Evolutionary conservation across 2,888 invertebrate species (phyloP).

Genomic region (Andrena trimmerana): DNA sequence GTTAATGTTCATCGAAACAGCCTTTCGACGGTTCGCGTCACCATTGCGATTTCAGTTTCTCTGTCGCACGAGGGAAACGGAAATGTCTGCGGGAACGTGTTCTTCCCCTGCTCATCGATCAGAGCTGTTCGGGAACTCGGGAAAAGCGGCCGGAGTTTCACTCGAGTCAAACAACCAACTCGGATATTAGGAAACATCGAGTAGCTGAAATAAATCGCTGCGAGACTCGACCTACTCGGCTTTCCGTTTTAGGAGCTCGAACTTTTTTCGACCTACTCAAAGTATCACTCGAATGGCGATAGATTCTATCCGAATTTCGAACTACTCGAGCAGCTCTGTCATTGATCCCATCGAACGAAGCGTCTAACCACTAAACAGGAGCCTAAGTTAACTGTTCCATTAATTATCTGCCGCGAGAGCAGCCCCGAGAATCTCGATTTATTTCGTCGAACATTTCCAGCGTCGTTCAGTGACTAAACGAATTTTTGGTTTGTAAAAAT

Average conservation of each 20-base stretch:
- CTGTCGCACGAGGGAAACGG: constrained; percentile 53
- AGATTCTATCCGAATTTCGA: neutral
- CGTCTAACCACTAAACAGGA: constrained; percentile 37
- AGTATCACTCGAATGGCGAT: neutral
- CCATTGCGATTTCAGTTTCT: constrained; percentile 39
- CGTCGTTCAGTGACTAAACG: constrained; percentile 10
- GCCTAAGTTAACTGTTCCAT: constrained; percentile 56
- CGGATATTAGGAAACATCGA: neutral
- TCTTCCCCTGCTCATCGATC: constrained; percentile 56
- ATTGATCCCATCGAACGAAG: constrained; percentile 38
- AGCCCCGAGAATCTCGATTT: constrained; percentile 24
- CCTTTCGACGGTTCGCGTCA: constrained; percentile 63
- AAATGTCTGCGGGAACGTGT: constrained; percentile 59
- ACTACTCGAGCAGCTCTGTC: constrained; percentile 6
- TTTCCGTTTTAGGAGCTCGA: too few species aligned
- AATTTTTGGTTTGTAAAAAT: constrained; percentile 35
- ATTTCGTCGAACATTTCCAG: constrained; percentile 59
- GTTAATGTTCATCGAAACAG: constrained; percentile 71
- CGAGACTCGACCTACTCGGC: too few species aligned
- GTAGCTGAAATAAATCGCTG: neutral
- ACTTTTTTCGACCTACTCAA: neutral
- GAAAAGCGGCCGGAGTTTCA: neutral
- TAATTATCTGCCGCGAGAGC: constrained; percentile 31
- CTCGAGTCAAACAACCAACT: neutral
- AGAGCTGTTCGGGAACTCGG: neutral